Evolutionary conservation across 2,113 vertebrate species (phyloP), one percentile per base, ranked within the genome.

Genomic region (Rhynchopsitta pachyrhyncha): DNA sequence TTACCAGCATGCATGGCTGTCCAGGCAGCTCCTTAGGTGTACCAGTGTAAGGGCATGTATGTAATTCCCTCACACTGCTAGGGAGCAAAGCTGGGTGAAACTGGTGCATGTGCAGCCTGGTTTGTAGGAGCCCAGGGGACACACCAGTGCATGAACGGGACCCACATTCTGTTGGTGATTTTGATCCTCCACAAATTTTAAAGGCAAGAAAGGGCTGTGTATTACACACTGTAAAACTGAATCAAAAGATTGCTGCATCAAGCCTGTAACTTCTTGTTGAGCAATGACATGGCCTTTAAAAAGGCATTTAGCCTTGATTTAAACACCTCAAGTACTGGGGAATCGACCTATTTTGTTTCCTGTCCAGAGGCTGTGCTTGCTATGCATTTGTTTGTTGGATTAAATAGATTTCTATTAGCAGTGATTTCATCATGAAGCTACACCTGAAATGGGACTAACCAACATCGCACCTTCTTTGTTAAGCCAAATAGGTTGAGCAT

Each of bases 1-100:
- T 50, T 49, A 74, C 12, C 41, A 63, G 18, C 0, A 0, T 17
- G 13, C 23, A 17, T 1, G 0, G 46, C 9, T 75, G 24, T 53
- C 46, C 75, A 76, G 82, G 62, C 39, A 88, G 25, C 47, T 71
- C 17, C 75, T 82, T 37, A 63, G n/a, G 28, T 75, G 75, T 75
- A 41, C 28, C 55, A 59, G 11, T 6, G 46, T 33, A 27, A 47
- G 20, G 35, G 31, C n/a, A n/a, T n/a, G 24, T 24, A 28, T 6
- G 7, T 17, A 39, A 57, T 37, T 80, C 27, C 15, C 19, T 63
- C 60, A 29, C 42, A 15, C 17, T 5, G 7, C 37, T 71, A 33
- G 23, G 28, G 19, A 75, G 33, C n/a, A 89, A 42, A 87, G n/a
- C 17, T 74, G 46, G 28, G 10, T 4, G 4, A 33, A 7, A 2